A percentile compares a stretch with the other conserved stretches of the same genome.
Conservation (phyloP, 2,113 vertebrate species). For the Megaceryle maxima region DNA sequence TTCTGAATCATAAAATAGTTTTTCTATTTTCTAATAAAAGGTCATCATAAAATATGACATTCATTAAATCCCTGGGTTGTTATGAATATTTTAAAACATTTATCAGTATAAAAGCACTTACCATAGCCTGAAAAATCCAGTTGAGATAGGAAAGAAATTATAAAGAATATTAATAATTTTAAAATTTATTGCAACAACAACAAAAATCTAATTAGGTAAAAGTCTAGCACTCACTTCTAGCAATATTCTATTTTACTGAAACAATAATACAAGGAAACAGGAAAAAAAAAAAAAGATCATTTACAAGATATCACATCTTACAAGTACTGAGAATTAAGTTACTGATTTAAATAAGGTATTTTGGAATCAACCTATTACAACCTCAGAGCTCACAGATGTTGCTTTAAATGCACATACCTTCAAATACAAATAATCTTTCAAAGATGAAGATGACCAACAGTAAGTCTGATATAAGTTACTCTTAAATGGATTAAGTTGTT, state of each 20-base stretch:
- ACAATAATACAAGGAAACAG: not conserved
- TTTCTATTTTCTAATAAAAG: not conserved
- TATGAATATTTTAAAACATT: not conserved
- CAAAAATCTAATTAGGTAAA: not conserved
- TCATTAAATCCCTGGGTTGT: not conserved
- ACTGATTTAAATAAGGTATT: not conserved
- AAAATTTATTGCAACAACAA: not conserved
- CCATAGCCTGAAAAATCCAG: conserved; percentile 79
- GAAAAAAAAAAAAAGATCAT: not conserved
- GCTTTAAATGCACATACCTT: not conserved
- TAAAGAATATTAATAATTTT: conserved; percentile 34
- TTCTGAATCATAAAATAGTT: not conserved
- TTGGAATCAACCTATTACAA: not conserved
- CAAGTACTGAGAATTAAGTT: not conserved
- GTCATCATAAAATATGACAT: not conserved
- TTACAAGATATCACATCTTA: not conserved
- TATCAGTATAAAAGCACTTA: conserved; percentile 63
- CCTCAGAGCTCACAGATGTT: not conserved
- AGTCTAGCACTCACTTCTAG: not conserved
- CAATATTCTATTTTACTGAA: not conserved
- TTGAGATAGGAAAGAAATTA: conserved; percentile 52
- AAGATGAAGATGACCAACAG: not conserved
- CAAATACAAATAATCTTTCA: not conserved
- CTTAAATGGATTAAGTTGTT: not conserved
- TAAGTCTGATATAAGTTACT: not conserved